Evolutionary conservation across 2,888 invertebrate genomes (phyloP).

Genomic region (Poecilus cupreus): DNA sequence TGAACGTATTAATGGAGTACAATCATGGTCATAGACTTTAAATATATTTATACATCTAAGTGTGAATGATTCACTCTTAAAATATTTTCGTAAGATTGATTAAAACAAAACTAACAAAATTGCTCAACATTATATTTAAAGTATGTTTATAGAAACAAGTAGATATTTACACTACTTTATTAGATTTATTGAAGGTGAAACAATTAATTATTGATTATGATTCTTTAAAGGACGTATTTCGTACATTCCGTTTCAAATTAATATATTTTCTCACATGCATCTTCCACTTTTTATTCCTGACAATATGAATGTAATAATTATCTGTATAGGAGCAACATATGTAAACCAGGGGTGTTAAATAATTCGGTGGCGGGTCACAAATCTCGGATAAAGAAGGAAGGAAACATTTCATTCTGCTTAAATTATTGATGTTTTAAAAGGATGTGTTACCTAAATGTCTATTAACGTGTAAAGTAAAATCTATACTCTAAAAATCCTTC

Average conservation of each 20-base stretch:
- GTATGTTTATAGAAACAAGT: slow-evolving; percentile 32
- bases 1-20: slow-evolving; percentile 65
- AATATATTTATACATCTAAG: slow-evolving; percentile 56
- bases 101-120: slow-evolving; percentile 28
- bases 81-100: slow-evolving; percentile 50
- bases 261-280: background rate
- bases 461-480: slow-evolving; percentile 18
- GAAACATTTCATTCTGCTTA: slow-evolving; percentile 21
- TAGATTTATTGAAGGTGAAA: background rate
- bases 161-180: background rate
- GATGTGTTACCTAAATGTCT: slow-evolving; percentile 41
- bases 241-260: background rate
- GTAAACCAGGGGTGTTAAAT: slow-evolving; percentile 47
- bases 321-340: slow-evolving; percentile 13
- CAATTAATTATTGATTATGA: background rate
- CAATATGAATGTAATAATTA: slow-evolving; percentile 37
- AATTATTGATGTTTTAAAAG: slow-evolving; percentile 42
- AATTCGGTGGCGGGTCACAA: background rate
- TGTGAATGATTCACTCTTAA: slow-evolving; percentile 54
- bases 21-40: slow-evolving; percentile 63
- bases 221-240: background rate
- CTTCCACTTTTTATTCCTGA: background rate
- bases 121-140: slow-evolving; percentile 59
- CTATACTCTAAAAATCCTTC: slow-evolving; percentile 23
- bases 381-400: slow-evolving; percentile 27